Evolutionary conservation across 2,888 invertebrate species (phyloP), one percentile per base, ranked within the genome.

Genomic region (Busseola fusca): DNA sequence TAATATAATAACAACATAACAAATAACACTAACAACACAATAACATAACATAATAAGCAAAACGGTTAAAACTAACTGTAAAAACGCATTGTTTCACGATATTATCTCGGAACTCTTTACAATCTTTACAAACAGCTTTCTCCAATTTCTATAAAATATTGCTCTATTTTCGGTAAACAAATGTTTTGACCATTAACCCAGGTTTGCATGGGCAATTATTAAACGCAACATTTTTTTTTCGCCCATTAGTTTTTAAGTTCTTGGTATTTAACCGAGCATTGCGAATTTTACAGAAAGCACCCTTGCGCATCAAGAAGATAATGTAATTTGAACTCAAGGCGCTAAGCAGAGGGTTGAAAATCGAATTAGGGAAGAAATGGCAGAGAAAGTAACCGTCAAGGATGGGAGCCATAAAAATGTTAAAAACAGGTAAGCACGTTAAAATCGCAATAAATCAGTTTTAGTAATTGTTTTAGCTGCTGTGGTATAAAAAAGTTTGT

Each of bases 101-200:
- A 12, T 59, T 72, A 69, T 56, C 48, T 68, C n/a, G 14, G 30
- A 82, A 73, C 65, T 73, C 70, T 80, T 82, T 74, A 74, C 57
- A 48, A 52, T 9, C 12, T 42, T n/a, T n/a, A n/a, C n/a, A n/a
- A 64, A 64, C 63, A 58, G 68, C 62, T 69, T 80, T 69, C 60
- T 65, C 0, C 45, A 14, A 64, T 72, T 81, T 72, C 40, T 57
- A 69, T 69, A 71, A 66, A 70, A 75, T 72, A 76, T 72, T 81
- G 72, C 66, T 76, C 80, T 80, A 68, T 81, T 84, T 84, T 81
- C 50, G 14, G 64, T 59, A 78, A 82, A 76, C 80, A 82, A 81
- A 74, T 74, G 64, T 67, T 74, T 70, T 62, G 52, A 64, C n/a
- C 16, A 50, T 18, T 34, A 50, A 0, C 30, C 10, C 12, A 30